Conservation (phyloP, 2,113 vertebrate species). For the Eurystomus gularis region DNA sequence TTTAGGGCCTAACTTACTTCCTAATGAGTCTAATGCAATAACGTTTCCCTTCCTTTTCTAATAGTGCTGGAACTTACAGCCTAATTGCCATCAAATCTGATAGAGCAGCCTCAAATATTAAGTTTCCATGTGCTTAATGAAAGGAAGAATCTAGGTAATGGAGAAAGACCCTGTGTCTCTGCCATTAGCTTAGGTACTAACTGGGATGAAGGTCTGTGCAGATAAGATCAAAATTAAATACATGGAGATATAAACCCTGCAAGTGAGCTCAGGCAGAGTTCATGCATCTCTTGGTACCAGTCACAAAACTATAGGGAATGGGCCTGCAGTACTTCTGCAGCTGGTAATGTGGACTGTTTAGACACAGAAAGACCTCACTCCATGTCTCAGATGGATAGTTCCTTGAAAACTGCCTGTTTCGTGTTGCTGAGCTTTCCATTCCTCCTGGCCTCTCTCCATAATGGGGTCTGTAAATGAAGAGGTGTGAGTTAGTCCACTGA, state of each 20-base stretch:
- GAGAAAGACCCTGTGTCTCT: not conserved
- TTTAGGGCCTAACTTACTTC: not conserved
- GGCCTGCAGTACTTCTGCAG: not conserved
- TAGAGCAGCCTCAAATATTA: not conserved
- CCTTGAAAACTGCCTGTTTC: not conserved
- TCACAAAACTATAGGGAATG: not conserved
- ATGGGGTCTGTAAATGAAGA: not conserved
- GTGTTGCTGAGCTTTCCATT: not conserved
- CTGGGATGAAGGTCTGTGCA: not conserved
- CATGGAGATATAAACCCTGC: not conserved
- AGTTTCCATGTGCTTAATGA: not conserved
- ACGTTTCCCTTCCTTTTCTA: not conserved
- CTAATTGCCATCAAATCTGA: not conserved
- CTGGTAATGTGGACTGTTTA: not conserved
- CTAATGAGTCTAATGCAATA: not conserved
- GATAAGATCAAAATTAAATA: not conserved
- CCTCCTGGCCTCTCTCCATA: not conserved
- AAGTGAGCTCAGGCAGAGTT: not conserved
- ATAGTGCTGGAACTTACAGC: not conserved
- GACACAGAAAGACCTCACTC: not conserved
- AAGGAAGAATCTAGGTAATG: not conserved
- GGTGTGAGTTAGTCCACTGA: not conserved
- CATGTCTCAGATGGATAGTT: not conserved
- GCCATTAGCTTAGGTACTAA: not conserved
- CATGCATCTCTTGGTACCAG: not conserved